Percentiles rank a stretch among this genome's conserved stretches.
Conservation (phyloP, 2,888 invertebrate species). For the Agonopterix arenella region DNA sequence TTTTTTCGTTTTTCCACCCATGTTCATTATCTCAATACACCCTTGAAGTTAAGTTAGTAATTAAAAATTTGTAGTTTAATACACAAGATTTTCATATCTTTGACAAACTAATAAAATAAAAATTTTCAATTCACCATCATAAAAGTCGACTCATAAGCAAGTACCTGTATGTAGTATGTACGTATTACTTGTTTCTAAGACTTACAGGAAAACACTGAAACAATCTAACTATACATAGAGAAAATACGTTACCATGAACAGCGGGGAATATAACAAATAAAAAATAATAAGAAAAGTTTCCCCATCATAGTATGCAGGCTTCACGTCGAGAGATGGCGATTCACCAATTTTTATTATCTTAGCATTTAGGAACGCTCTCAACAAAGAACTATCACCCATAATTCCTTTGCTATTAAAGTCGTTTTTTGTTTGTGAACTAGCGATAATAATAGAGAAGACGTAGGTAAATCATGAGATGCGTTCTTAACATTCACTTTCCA, state of each 20-base stretch:
- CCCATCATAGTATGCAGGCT: conserved; percentile 53
- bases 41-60: too few species aligned
- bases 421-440: conserved; percentile 14
- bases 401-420: conserved; percentile 16
- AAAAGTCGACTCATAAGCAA: too few species aligned
- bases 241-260: conserved; percentile 17
- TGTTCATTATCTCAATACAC: too few species aligned
- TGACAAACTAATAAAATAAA: too few species aligned
- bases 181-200: too few species aligned
- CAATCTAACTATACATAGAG: too few species aligned
- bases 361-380: conserved; percentile 13
- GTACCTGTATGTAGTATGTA: too few species aligned
- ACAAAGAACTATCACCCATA: conserved; percentile 29
- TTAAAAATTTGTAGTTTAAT: too few species aligned
- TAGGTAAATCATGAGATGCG: conserved; percentile 57
- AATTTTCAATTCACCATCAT: too few species aligned
- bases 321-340: conserved; percentile 49
- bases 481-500: conserved; percentile 58
- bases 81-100: too few species aligned
- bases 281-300: conserved; percentile 74
- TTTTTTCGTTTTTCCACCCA: too few species aligned
- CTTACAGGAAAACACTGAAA: too few species aligned
- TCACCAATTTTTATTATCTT: conserved; percentile 35
- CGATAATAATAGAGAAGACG: conserved; percentile 8
- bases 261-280: conserved; percentile 67